Evolutionary conservation across 2,797 vertebrate genomes (phyloP), one percentile per base, ranked within the genome.

Genomic region (Echiichthys vipera): DNA sequence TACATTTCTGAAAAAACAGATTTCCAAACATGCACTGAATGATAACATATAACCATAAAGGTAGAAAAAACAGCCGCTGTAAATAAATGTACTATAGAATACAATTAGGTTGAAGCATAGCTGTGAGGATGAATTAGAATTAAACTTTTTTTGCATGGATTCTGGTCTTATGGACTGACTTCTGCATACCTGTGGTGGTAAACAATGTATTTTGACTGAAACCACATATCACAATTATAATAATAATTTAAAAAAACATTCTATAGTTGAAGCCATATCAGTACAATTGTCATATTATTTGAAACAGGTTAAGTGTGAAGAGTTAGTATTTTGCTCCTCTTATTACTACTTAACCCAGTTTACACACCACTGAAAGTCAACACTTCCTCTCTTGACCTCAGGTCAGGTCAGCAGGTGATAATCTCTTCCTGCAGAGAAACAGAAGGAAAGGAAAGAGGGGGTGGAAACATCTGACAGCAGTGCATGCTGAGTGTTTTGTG

Each of bases 291-390:
- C 18, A 45, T 17, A 7, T 12, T 7, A 3, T 17, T 27, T 45
- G 2, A 54, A 54, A 36, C 18, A 34, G 22, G 5, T 66, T 12
- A 17, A 25, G 8, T 32, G 15, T 53, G 24, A 61, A 4, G 14
- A 18, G 1, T 10, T 12, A 39, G 15, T 58, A 14, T 71, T 50
- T 15, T 37, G 22, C 62, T 71, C 45, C 51, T 78, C 59, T 32
- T 32, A 24, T 32, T 32, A 24, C 24, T 61, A 25, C 67, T 80
- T 89, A 86, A 89, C 86, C 89, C 73, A 92, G 70, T 82, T 92
- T 68, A 61, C 40, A 18, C 11, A 18, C 32, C 40, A 58, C 40
- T 54, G 62, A 71, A 81, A 84, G 68, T 63, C 45, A 72, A 56
- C 61, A 54, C 71, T 81, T 86, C 80, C 74, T 80, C 59, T 79